Percentiles rank a stretch among this genome's conserved stretches.
Conservation (phyloP, 53 echinoderm and acorn worm genomes). For the Apostichopus leukothele region DNA sequence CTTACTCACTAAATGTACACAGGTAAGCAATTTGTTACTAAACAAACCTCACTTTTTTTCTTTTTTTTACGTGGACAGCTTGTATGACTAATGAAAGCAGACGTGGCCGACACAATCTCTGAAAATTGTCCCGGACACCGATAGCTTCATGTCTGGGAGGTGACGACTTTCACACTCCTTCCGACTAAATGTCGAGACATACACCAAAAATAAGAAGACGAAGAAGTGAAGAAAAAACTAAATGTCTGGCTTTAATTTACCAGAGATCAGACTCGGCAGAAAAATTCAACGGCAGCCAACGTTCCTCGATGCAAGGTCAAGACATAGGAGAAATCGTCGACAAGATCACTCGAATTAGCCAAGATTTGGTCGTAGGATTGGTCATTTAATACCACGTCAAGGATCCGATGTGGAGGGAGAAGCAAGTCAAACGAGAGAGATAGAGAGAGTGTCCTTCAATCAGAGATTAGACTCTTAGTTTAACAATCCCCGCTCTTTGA, state of each 20-base stretch:
- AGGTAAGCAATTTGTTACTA: background rate
- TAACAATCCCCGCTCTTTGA: background rate
- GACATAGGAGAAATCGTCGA: background rate
- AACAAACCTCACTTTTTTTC: background rate
- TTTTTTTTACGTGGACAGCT: background rate
- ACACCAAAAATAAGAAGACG: background rate
- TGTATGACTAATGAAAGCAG: background rate
- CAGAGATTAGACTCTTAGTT: background rate
- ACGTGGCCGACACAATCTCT: background rate
- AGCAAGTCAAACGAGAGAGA: no score
- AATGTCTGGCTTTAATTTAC: background rate
- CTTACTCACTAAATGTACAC: background rate
- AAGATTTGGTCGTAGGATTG: slow-evolving; percentile 8
- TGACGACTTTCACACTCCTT: background rate
- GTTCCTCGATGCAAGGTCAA: slow-evolving; percentile 7
- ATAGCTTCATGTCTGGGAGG: background rate
- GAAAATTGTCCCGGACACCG: background rate
- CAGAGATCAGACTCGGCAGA: background rate
- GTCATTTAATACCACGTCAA: background rate
- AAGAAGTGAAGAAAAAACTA: background rate
- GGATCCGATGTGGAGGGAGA: background rate
- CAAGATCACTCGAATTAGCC: background rate
- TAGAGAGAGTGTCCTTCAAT: background rate
- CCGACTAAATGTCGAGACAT: background rate
- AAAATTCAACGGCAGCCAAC: background rate